Base-by-base conservation (phyloP, 2,888 invertebrate species). In the Holacanthella duospinosa region DNA sequence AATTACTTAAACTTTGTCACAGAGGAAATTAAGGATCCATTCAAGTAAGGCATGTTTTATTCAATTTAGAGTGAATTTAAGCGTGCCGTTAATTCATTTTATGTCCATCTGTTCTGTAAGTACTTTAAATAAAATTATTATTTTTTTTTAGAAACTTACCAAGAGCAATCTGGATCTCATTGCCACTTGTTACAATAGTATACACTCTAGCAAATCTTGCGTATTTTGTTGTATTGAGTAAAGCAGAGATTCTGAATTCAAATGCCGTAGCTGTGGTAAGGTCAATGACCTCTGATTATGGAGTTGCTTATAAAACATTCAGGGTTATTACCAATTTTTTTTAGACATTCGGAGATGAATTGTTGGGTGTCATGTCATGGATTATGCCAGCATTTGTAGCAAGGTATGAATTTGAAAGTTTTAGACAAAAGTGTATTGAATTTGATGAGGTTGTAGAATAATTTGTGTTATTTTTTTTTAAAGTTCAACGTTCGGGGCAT, bases 361-460 rank as follows among this genome's bases (percentile, higher is more conserved):
- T 93, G 75, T 82, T 95, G 26, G 93, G 93, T 1, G 84, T 85
- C 6, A 84, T 93, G 82, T 83, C 90, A 0, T 94, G 93, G 88
- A 83, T 88, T 53, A 95, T 96, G 89, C 94, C 96, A 0, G 80
- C 96, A 58, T 95, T 95, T 76, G 96, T 97, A 0, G 95, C 95
- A 1, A 87, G 93, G 48, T 48, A 48, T n/a, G n/a, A 36, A 36
- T 36, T 36, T 36, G n/a, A 36, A 16, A 36, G 9, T 36, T 36
- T 36, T 36, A 36, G 6, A 9, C 16, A 36, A 16, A 36, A 16
- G 36, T 9, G 6, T 36, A 36, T 36, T 36, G 36, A 36, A 9
- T 36, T 36, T n/a, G n/a, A n/a, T n/a, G n/a, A n/a, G n/a, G n/a
- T n/a, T n/a, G n/a, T n/a, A n/a, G n/a, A n/a, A n/a, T n/a, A n/a